phyloP scores from a whole-genome alignment of 2,888 invertebrate genomes.

The Dyspetes luteomarginatus region DNA sequence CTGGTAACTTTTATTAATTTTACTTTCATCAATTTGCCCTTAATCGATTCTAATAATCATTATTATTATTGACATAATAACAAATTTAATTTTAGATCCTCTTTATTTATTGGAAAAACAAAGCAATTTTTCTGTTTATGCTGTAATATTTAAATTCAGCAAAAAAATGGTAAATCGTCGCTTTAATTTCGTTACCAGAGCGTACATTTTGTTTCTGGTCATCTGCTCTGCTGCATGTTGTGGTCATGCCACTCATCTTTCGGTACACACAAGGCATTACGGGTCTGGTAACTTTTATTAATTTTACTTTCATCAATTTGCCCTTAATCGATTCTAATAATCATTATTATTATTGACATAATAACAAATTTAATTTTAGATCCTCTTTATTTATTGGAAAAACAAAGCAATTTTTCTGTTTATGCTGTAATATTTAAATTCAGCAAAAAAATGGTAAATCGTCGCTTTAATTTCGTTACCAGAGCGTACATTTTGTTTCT shows the following conservation, averaged over 20 bases:
- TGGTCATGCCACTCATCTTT: slow-evolving; percentile 86
- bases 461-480: slow-evolving; percentile 85
- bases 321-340: not conserved
- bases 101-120: not conserved
- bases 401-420: too few relatives aligned
- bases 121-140: too few relatives aligned
- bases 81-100: not conserved
- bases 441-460: slow-evolving; percentile 85
- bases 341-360: slow-evolving; percentile 15
- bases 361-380: not conserved
- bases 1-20: slow-evolving; percentile 53
- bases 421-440: not conserved
- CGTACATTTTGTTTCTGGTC: slow-evolving; percentile 85
- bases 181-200: slow-evolving; percentile 85
- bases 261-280: slow-evolving; percentile 71
- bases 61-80: slow-evolving; percentile 11
- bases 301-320: slow-evolving; percentile 16
- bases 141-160: not conserved
- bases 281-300: slow-evolving; percentile 56
- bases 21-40: slow-evolving; percentile 13
- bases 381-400: not conserved
- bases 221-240: slow-evolving; percentile 85
- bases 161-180: slow-evolving; percentile 85
- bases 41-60: not conserved
- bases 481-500: slow-evolving; percentile 85